Conservation (phyloP, 2,113 vertebrate species). For the Macaca nemestrina region DNA sequence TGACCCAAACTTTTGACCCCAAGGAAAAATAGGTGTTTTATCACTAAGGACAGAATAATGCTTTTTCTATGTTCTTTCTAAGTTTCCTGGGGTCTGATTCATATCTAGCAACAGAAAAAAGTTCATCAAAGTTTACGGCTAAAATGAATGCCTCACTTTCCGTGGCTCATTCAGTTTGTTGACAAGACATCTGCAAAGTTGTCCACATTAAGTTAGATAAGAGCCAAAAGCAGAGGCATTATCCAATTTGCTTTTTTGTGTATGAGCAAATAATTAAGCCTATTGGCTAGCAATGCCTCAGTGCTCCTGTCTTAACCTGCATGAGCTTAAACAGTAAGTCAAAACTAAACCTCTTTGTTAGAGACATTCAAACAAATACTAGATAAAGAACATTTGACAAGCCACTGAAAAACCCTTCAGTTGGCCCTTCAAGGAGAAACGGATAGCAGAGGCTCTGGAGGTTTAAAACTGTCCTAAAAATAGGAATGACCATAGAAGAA, state of each 20-base stretch:
- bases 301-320: neutral
- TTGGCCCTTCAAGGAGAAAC: neutral
- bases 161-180: neutral
- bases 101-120: neutral
- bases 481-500: neutral
- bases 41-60: neutral
- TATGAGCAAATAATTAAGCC: conserved; percentile 4
- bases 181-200: neutral
- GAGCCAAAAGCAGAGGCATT: neutral
- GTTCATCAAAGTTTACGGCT: neutral
- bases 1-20: neutral
- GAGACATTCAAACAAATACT: neutral
- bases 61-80: neutral
- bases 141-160: neutral
- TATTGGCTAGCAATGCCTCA: neutral
- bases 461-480: neutral
- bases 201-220: neutral
- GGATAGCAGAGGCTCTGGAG: neutral
- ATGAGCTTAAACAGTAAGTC: neutral
- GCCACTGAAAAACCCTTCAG: neutral
- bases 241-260: neutral
- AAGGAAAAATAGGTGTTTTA: neutral
- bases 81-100: neutral
- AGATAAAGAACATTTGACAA: neutral
- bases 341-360: neutral